Conservation (phyloP, 2,797 vertebrate species). For the Acridotheres tristis region DNA sequence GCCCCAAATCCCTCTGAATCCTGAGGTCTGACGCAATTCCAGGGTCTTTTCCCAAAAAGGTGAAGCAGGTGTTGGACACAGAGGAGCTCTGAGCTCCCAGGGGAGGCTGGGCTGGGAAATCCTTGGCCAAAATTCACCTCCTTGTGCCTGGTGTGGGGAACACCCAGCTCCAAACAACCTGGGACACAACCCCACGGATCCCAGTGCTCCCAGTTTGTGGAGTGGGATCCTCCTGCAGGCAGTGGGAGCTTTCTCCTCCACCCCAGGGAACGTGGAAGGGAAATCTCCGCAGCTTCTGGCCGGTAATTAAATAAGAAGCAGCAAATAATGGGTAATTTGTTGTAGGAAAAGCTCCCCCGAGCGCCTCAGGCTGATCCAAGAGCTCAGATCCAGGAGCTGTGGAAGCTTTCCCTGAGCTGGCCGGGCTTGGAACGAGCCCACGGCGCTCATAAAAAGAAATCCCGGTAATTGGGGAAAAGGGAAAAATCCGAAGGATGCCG, state of each 20-base stretch:
- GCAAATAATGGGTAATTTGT: neutral
- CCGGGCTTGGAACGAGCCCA: neutral
- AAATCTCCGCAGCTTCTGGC: neutral
- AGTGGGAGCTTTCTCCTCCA: neutral
- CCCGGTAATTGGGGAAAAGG: neutral
- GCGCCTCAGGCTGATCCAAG: neutral
- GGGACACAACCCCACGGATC: fast-evolving
- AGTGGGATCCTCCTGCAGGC: neutral
- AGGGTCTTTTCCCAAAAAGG: neutral
- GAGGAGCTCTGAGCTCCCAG: neutral
- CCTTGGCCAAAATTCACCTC: neutral
- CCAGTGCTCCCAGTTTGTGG: neutral
- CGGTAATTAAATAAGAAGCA: neutral
- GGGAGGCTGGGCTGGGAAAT: neutral
- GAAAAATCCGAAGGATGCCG: neutral
- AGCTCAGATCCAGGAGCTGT: neutral
- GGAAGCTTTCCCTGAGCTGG: neutral
- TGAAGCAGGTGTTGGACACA: neutral
- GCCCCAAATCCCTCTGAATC: neutral
- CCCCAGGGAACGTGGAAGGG: neutral
- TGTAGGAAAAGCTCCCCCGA: neutral
- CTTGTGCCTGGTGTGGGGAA: fast-evolving
- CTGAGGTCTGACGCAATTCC: neutral
- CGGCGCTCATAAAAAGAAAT: slow-evolving; percentile 6
- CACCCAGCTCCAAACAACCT: neutral